phyloP scores from a whole-genome alignment of 2,797 vertebrate genomes.

The Fistularia commersonii region DNA sequence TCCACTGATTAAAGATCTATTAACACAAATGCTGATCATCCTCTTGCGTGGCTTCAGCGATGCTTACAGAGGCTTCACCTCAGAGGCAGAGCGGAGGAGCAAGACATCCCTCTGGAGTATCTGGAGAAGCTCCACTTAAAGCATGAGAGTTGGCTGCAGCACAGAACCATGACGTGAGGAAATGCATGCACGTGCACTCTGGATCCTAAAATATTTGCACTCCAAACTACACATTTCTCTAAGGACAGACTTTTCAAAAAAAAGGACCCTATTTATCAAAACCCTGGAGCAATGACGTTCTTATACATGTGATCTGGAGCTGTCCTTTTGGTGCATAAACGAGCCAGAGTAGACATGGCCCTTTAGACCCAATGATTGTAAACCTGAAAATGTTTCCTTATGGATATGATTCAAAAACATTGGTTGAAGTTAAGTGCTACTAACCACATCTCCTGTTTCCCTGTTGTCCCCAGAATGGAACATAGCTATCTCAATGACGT shows the following conservation, averaged over 20 bases:
- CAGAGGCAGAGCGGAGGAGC: conserved; percentile 87
- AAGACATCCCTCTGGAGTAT: conserved; percentile 89
- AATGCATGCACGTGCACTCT: neutral
- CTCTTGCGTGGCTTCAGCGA: conserved; percentile 60
- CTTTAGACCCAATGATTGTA: too few species aligned
- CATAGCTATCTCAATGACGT: conserved; percentile 85
- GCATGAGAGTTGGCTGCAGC: conserved; percentile 92
- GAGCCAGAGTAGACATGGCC: too few species aligned
- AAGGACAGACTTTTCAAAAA: too few species aligned
- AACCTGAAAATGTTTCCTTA: too few species aligned
- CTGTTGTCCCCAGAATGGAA: conserved; percentile 72
- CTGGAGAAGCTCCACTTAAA: conserved; percentile 92
- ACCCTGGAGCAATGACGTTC: too few species aligned
- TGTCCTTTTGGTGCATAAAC: neutral
- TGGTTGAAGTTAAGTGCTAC: too few species aligned
- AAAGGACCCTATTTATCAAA: too few species aligned
- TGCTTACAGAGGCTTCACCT: conserved; percentile 84
- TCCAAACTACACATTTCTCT: neutral
- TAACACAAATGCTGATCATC: too few species aligned
- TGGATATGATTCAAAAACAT: too few species aligned
- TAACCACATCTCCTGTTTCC: neutral
- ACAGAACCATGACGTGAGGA: conserved; percentile 82
- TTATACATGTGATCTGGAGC: conserved; percentile 17
- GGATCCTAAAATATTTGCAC: neutral
- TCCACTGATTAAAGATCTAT: too few species aligned